Evolutionary conservation across 2,797 vertebrate species (phyloP).

Genomic region (Coccyzus lansbergi): DNA sequence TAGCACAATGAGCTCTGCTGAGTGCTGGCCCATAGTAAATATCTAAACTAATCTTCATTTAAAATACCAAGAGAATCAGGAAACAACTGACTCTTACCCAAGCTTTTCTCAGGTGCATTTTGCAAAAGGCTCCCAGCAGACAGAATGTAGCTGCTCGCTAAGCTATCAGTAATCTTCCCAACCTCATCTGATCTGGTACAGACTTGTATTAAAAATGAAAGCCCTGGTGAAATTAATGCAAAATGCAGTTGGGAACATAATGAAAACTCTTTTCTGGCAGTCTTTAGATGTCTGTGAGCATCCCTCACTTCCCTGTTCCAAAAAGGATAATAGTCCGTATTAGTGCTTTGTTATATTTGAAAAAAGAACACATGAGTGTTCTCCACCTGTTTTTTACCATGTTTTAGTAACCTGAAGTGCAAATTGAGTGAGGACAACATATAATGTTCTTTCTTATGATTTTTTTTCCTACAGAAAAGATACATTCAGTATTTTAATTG

Average conservation of each 20-base stretch:
- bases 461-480: constrained; percentile 28
- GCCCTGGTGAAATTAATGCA: constrained; percentile 27
- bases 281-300: background rate
- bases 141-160: background rate
- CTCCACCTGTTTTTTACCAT: background rate
- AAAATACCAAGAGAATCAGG: background rate
- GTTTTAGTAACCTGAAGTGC: constrained; percentile 28
- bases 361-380: background rate
- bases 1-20: background rate
- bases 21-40: constrained; percentile 21
- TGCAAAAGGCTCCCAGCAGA: background rate
- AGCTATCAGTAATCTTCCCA: background rate
- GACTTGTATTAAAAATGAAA: constrained; percentile 35
- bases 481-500: constrained; percentile 71
- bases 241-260: constrained; percentile 28
- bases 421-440: constrained; percentile 14
- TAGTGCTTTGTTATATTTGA: background rate
- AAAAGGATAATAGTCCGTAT: background rate
- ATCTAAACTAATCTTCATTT: constrained; percentile 26
- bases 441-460: background rate
- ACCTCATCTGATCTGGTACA: background rate
- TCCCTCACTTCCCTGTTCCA: background rate
- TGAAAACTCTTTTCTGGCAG: background rate
- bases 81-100: background rate
- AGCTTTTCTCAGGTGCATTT: background rate